Evolutionary conservation across 2,113 vertebrate species (phyloP).

Genomic region (Apus apus): DNA sequence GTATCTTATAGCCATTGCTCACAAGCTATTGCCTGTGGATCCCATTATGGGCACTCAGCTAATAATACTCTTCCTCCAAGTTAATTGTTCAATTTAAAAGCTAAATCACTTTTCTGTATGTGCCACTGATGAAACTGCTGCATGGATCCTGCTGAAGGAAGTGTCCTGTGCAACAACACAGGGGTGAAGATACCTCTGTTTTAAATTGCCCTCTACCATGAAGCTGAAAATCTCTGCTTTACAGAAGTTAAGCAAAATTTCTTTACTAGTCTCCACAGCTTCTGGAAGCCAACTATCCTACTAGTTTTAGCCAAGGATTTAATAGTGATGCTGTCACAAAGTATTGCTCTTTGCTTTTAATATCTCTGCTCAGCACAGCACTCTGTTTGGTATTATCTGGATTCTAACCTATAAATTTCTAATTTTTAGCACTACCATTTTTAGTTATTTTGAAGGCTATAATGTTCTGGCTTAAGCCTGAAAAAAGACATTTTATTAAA

Average conservation of each 20-base stretch:
- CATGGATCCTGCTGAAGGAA: neutral
- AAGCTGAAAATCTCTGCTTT: neutral
- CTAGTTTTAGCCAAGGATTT: neutral
- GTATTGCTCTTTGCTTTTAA: neutral
- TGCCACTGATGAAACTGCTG: neutral
- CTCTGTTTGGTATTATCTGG: neutral
- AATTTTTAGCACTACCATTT: neutral
- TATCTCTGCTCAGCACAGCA: neutral
- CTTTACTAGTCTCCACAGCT: neutral
- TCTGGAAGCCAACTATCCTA: neutral
- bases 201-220: accelerated
- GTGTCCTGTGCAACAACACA: neutral
- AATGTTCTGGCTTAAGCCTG: neutral
- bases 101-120: neutral
- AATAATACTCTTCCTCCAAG: neutral
- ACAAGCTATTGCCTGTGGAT: neutral
- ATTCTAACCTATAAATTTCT: neutral
- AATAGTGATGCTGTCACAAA: neutral
- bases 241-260: neutral
- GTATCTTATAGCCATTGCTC: neutral
- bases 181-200: neutral
- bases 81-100: neutral
- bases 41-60: neutral
- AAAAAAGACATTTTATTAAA: neutral
- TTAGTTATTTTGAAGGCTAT: neutral